Evolutionary conservation across 1,140 invertebrate genomes (phyloP).

Genomic region (Mesaphorura yosii): DNA sequence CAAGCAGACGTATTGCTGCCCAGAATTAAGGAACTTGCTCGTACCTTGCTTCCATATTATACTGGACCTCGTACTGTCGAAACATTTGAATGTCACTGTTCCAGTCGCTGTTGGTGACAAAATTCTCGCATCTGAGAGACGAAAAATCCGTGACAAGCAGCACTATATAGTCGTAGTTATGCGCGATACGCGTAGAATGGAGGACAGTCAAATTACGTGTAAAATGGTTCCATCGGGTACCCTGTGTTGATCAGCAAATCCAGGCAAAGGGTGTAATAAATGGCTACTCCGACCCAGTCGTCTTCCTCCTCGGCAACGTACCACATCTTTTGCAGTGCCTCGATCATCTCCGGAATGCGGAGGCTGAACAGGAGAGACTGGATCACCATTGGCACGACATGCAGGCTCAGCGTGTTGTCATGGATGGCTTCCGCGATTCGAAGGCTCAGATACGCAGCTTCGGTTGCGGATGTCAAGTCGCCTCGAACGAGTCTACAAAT

Average conservation of each 20-base stretch:
- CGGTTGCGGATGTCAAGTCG: slow-evolving; percentile 8
- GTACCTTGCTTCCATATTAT: slow-evolving; percentile 16
- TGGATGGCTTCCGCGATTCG: slow-evolving; percentile 18
- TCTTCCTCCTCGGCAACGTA: slow-evolving; percentile 14
- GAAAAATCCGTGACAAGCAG: too few species aligned
- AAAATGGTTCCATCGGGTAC: slow-evolving; percentile 24
- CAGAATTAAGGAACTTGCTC: too few species aligned
- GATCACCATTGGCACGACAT: slow-evolving; percentile 12
- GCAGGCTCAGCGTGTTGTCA: slow-evolving; percentile 15
- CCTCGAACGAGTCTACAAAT: slow-evolving; percentile 8
- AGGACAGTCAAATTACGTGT: too few species aligned
- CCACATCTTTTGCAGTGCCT: slow-evolving; percentile 22
- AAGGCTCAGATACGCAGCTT: slow-evolving; percentile 19
- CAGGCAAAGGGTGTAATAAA: slow-evolving; percentile 21
- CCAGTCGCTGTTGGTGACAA: slow-evolving; percentile 18
- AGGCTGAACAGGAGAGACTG: slow-evolving; percentile 5
- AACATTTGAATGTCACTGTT: background rate
- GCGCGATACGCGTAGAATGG: too few species aligned
- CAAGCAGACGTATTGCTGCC: too few species aligned
- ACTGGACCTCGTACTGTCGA: slow-evolving; percentile 16
- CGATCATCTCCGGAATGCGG: slow-evolving; percentile 14
- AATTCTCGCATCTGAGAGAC: slow-evolving; percentile 16
- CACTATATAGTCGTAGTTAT: too few species aligned
- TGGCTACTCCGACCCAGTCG: slow-evolving; percentile 11
- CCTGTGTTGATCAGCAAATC: slow-evolving; percentile 17